These are phyloP conservation scores for Argya squamiceps DNA, from an alignment of 2,797 vertebrate genomes.

Conservation along the genomic window DNA sequence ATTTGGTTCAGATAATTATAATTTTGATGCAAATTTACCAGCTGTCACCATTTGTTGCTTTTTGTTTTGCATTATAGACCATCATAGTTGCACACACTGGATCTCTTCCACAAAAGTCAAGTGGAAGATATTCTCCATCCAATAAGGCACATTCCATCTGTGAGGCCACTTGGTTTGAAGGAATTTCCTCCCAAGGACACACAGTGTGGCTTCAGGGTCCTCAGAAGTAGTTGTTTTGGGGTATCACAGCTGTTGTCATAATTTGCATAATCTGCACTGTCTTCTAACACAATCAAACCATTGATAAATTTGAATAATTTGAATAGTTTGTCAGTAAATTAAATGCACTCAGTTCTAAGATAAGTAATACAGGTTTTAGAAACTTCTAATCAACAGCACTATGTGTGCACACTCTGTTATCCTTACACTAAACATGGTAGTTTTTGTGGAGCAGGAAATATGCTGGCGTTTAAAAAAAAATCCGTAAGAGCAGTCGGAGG, in stretches of 20 bases:
- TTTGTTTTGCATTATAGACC: neutral
- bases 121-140: neutral
- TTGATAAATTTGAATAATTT: neutral
- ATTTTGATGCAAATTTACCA: neutral
- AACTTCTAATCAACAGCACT: neutral
- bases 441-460: neutral
- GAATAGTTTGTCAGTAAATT: neutral
- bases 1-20: neutral
- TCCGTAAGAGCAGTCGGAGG: rapidly evolving
- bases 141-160: neutral
- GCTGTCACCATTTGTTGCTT: neutral
- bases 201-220: neutral
- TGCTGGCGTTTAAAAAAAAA: rapidly evolving
- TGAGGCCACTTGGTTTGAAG: neutral
- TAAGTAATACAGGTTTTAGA: neutral
- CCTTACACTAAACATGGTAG: neutral
- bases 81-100: neutral
- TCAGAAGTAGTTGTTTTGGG: neutral
- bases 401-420: neutral
- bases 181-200: neutral
- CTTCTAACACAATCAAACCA: neutral
- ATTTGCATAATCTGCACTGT: neutral
- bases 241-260: neutral
- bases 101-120: neutral
- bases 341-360: neutral